Conservation (phyloP, 2,888 invertebrate genomes). For the Hermaeophaga mercurialis region DNA sequence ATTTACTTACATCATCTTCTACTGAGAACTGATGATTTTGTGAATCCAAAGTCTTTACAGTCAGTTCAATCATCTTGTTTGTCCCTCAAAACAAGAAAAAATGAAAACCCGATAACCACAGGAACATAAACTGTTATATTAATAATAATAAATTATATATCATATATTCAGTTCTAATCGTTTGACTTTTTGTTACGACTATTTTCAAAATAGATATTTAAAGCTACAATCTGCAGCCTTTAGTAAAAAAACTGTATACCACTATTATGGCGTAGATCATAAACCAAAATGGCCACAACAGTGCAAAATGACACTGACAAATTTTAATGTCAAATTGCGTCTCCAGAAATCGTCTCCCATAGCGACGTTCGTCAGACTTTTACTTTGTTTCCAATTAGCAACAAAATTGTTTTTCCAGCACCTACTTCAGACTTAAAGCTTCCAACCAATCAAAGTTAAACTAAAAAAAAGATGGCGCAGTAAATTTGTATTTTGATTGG, state of each 20-base stretch:
- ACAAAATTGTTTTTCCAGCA: too few species aligned
- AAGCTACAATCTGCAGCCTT: conserved; percentile 8
- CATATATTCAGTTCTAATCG: not conserved
- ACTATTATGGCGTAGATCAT: conserved; percentile 26
- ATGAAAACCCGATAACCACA: not conserved
- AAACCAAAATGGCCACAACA: conserved; percentile 33
- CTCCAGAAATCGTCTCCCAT: too few species aligned
- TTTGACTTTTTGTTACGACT: not conserved
- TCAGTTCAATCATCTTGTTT: conserved; percentile 77
- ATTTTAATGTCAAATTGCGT: conserved; percentile 1
- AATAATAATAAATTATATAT: not conserved
- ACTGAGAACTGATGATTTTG: conserved; percentile 82
- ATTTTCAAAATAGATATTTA: not conserved
- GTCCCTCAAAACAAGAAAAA: conserved; percentile 18
- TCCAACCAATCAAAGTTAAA: too few species aligned
- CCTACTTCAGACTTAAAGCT: too few species aligned
- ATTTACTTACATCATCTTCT: conserved; percentile 79
- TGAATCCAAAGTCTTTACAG: conserved; percentile 88
- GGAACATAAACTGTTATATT: conserved; percentile 7
- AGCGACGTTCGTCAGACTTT: not conserved
- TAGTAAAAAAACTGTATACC: conserved; percentile 8
- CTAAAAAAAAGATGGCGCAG: too few species aligned
- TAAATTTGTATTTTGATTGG: too few species aligned
- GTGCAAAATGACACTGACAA: conserved; percentile 8
- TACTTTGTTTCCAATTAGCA: too few species aligned